phyloP scores from a whole-genome alignment of 2,797 vertebrate genomes.

The Pangasius krempfi region DNA sequence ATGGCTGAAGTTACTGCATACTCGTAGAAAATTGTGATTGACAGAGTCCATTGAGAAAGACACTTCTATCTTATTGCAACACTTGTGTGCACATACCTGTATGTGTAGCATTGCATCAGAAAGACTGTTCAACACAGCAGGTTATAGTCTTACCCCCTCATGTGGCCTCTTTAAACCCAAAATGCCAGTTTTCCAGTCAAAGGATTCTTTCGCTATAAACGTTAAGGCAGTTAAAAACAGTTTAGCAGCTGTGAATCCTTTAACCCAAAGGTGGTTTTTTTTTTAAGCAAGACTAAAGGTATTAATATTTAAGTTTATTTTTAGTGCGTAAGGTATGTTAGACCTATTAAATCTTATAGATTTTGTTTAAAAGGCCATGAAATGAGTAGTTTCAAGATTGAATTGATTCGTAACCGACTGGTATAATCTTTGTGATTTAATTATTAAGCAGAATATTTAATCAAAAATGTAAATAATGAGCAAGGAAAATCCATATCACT shows the following conservation, averaged over 20 bases:
- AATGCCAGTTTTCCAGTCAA: neutral
- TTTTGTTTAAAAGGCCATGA: neutral
- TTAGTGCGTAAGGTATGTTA: neutral
- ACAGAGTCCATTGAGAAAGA: neutral
- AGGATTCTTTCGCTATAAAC: neutral
- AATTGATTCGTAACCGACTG: neutral
- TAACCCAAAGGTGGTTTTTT: neutral
- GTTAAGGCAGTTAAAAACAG: neutral
- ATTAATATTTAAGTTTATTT: neutral
- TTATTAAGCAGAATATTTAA: neutral
- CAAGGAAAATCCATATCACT: neutral
- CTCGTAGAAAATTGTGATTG: neutral
- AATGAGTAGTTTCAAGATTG: neutral
- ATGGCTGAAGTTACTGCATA: neutral
- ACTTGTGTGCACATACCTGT: neutral
- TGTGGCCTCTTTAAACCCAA: neutral
- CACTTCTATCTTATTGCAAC: neutral
- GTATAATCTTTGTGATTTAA: neutral
- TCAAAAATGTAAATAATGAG: neutral
- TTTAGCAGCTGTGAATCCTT: neutral
- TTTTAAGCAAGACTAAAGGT: too few species aligned
- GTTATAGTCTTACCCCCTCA: neutral
- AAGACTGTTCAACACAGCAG: neutral
- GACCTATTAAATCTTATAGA: neutral
- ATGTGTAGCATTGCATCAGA: neutral